Evolutionary conservation across 2,797 vertebrate genomes (phyloP).

Genomic region (Tapera naevia): DNA sequence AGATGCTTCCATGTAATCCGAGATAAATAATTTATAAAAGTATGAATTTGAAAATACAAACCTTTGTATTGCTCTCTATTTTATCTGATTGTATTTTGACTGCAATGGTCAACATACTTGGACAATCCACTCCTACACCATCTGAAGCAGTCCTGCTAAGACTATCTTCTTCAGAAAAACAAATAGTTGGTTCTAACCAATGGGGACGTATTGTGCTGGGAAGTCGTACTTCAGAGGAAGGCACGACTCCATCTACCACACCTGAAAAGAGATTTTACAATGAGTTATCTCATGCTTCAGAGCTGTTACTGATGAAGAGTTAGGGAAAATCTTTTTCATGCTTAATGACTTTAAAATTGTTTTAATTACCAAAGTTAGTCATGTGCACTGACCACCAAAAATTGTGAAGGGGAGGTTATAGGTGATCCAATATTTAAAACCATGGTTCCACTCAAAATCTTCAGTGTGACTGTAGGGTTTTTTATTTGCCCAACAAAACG

Average conservation of each 20-base stretch:
- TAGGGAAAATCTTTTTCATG: neutral
- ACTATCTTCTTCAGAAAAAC: slow-evolving; percentile 86
- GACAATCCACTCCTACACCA: slow-evolving; percentile 85
- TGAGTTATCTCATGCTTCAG: neutral
- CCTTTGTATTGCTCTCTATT: slow-evolving; percentile 93
- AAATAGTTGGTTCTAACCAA: slow-evolving; percentile 94
- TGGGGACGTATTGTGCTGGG: slow-evolving; percentile 89
- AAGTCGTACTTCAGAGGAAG: slow-evolving; percentile 82
- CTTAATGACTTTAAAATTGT: neutral
- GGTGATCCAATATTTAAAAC: neutral
- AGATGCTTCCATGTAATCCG: neutral
- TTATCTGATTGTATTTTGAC: slow-evolving; percentile 93
- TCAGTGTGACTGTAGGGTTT: neutral
- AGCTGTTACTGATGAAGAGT: neutral
- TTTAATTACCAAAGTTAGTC: neutral
- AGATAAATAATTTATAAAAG: neutral
- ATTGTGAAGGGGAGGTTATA: neutral
- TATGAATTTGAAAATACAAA: slow-evolving; percentile 55
- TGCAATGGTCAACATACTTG: slow-evolving; percentile 94
- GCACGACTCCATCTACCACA: slow-evolving; percentile 82
- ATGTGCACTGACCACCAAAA: neutral
- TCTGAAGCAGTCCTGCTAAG: slow-evolving; percentile 83
- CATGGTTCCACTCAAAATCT: neutral
- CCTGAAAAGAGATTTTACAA: slow-evolving; percentile 73
- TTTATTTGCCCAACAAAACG: neutral